Conservation (phyloP, 1,140 invertebrate species). For the Pogonus chalceus region DNA sequence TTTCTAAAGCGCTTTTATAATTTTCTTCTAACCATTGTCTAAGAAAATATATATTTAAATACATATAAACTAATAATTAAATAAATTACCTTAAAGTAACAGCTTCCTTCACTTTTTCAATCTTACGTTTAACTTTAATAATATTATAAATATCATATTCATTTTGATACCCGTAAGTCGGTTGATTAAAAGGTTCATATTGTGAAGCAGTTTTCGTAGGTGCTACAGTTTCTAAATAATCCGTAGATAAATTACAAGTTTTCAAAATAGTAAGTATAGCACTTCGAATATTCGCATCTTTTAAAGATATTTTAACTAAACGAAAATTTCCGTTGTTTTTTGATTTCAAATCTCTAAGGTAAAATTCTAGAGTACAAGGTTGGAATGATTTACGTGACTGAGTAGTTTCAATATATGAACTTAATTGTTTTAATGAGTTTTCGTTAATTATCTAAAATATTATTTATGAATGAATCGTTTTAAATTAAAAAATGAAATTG, state of each 20-base stretch:
- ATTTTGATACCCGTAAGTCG: slow-evolving; percentile 38
- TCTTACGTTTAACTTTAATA: slow-evolving; percentile 40
- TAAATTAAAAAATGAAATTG: slow-evolving; percentile 9
- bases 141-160: slow-evolving; percentile 41
- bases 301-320: slow-evolving; percentile 59
- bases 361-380: slow-evolving; percentile 60
- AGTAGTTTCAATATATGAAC: slow-evolving; percentile 68
- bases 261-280: slow-evolving; percentile 69
- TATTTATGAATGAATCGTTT: slow-evolving; percentile 14
- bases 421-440: slow-evolving; percentile 78
- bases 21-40: slow-evolving; percentile 58
- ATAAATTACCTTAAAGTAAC: slow-evolving; percentile 33
- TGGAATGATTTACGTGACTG: slow-evolving; percentile 49
- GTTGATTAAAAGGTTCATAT: slow-evolving; percentile 16
- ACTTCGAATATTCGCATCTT: slow-evolving; percentile 54
- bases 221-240: slow-evolving; percentile 65
- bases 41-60: slow-evolving; percentile 19
- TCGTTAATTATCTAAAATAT: slow-evolving; percentile 70
- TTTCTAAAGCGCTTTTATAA: slow-evolving; percentile 46
- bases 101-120: slow-evolving; percentile 40
- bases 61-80: slow-evolving; percentile 13
- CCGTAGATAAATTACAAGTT: slow-evolving; percentile 71
- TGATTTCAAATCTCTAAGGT: slow-evolving; percentile 54
- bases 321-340: slow-evolving; percentile 54
- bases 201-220: slow-evolving; percentile 19